phyloP scores from a whole-genome alignment of 2,113 vertebrate species.

The Ceyx melanurus region DNA sequence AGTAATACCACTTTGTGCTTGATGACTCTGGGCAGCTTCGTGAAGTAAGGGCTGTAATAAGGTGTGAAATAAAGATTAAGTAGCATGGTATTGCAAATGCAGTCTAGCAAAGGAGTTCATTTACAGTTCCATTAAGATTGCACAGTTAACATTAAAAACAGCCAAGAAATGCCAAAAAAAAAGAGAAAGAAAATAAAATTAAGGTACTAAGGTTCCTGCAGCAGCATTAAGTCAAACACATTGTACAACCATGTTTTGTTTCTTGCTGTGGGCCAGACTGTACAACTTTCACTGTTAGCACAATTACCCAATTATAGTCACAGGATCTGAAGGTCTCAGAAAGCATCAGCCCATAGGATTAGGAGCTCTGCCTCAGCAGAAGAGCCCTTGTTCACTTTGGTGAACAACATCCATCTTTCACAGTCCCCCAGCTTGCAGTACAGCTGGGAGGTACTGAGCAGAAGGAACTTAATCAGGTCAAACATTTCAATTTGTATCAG shows the following conservation, averaged over 20 bases:
- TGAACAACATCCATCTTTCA: constrained; percentile 1
- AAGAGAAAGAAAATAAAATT: background rate
- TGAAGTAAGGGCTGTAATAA: constrained; percentile 36
- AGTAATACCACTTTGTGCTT: background rate
- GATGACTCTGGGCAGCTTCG: background rate
- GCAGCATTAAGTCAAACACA: background rate
- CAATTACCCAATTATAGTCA: background rate
- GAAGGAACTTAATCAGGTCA: background rate
- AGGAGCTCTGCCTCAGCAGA: background rate
- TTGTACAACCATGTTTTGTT: background rate
- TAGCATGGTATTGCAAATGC: constrained; percentile 17
- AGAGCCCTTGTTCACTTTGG: background rate
- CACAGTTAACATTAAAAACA: constrained; percentile 26
- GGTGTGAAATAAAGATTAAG: constrained; percentile 62
- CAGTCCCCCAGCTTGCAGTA: background rate
- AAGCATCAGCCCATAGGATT: background rate
- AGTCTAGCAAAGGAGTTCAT: constrained; percentile 51
- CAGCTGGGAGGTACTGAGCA: background rate
- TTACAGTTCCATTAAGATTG: constrained; percentile 44
- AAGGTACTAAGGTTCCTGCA: background rate
- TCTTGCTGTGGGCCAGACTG: background rate
- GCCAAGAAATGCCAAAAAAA: background rate
- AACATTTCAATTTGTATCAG: constrained; percentile 42
- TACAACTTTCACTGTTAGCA: background rate
- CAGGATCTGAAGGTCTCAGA: background rate